A percentile compares a stretch with the other conserved stretches of the same genome.
Evolutionary conservation across 2,113 vertebrate genomes (phyloP).

Genomic region (Philantomba maxwellii): DNA sequence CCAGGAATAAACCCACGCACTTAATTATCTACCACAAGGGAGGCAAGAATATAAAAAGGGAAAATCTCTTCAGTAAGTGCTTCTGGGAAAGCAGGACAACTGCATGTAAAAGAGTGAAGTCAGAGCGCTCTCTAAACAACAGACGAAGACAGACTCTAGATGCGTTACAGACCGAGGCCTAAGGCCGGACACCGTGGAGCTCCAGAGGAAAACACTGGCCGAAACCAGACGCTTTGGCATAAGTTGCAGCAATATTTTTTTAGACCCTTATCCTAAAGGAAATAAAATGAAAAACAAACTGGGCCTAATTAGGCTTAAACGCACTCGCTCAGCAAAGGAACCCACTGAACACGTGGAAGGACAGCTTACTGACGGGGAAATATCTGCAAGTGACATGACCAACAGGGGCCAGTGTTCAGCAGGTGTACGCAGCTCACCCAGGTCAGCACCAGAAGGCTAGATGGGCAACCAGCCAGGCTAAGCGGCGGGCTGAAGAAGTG

Average conservation of each 20-base stretch:
- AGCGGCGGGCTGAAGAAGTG: not conserved
- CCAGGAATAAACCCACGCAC: not conserved
- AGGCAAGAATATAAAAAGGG: no score
- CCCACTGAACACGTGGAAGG: accelerated
- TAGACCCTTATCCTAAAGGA: not conserved
- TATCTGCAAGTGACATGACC: not conserved
- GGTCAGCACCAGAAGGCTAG: accelerated
- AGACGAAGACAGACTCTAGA: not conserved
- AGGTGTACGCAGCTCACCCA: accelerated
- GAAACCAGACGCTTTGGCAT: no score
- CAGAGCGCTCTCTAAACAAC: accelerated
- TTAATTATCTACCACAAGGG: no score
- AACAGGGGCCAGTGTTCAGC: accelerated
- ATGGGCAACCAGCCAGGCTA: accelerated
- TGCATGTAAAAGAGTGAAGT: no score
- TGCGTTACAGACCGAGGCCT: not conserved
- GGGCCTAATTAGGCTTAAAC: not conserved
- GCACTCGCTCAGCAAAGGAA: not conserved
- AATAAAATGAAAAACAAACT: not conserved
- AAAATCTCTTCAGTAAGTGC: not conserved
- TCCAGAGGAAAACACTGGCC: not conserved
- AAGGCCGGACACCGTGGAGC: accelerated
- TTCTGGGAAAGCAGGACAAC: not conserved
- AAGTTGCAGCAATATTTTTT: not conserved
- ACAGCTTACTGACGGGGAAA: accelerated